These are phyloP conservation scores for Papilio helenus DNA, from an alignment of 1,140 invertebrate species.

Conservation along the genomic window DNA sequence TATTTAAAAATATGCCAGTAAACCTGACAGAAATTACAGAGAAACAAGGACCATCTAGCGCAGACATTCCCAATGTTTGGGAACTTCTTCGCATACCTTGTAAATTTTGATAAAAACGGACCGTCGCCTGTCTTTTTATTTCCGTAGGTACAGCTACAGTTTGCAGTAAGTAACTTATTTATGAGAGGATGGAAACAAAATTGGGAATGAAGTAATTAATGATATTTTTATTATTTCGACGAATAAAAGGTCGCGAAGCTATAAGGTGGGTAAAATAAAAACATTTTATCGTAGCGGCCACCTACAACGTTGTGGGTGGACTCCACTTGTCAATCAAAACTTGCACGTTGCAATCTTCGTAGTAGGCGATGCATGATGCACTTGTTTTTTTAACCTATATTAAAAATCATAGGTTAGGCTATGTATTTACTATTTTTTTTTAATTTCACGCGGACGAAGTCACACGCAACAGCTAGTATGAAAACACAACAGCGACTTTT, in stretches of 20 bases:
- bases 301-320: constrained; percentile 49
- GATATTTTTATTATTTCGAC: constrained; percentile 46
- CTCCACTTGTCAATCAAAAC: constrained; percentile 48
- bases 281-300: constrained; percentile 47
- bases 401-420: constrained; percentile 39
- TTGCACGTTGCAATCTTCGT: constrained; percentile 41
- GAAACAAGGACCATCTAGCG: background rate
- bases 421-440: too few species aligned
- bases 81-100: background rate
- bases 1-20: too few species aligned
- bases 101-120: background rate
- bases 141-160: background rate
- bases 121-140: background rate
- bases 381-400: constrained; percentile 38
- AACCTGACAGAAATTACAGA: background rate
- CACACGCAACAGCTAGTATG: too few species aligned
- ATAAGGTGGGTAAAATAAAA: constrained; percentile 48
- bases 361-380: constrained; percentile 28
- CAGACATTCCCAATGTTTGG: background rate
- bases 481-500: too few species aligned
- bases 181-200: background rate
- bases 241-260: constrained; percentile 53
- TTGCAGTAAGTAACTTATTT: background rate
- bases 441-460: too few species aligned
- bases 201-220: constrained; percentile 52